Conservation (phyloP, 2,113 vertebrate species). For the Rhabdornis inornatus region DNA sequence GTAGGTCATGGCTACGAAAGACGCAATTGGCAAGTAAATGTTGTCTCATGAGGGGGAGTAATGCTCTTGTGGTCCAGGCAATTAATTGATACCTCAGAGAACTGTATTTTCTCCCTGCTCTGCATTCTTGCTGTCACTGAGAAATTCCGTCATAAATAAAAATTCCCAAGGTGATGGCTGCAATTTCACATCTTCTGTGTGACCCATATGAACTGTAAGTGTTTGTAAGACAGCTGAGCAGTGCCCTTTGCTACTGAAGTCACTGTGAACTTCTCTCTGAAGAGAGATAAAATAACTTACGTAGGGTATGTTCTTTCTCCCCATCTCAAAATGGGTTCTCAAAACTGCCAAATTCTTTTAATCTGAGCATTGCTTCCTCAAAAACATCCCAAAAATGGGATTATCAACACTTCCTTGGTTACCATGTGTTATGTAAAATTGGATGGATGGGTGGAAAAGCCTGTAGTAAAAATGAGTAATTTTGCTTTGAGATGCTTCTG, state of each 20-base stretch:
- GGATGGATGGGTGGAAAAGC: not conserved
- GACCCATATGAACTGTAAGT: not conserved
- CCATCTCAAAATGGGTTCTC: not conserved
- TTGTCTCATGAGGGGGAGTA: not conserved
- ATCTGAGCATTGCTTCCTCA: not conserved
- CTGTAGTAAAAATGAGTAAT: not conserved
- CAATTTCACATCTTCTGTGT: not conserved
- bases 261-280: not conserved
- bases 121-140: not conserved
- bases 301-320: not conserved
- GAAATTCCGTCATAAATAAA: not conserved
- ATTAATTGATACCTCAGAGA: not conserved
- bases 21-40: not conserved
- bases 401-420: not conserved
- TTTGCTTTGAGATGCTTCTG: not conserved
- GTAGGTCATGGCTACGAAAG: not conserved
- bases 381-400: not conserved
- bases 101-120: not conserved
- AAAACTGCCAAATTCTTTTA: not conserved
- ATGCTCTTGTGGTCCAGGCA: not conserved
- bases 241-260: not conserved
- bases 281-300: not conserved
- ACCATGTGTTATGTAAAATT: accelerated
- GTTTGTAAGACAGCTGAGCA: not conserved
- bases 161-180: not conserved